Base-by-base conservation (phyloP, 2,797 vertebrate genomes). In the Hybognathus amarus region DNA sequence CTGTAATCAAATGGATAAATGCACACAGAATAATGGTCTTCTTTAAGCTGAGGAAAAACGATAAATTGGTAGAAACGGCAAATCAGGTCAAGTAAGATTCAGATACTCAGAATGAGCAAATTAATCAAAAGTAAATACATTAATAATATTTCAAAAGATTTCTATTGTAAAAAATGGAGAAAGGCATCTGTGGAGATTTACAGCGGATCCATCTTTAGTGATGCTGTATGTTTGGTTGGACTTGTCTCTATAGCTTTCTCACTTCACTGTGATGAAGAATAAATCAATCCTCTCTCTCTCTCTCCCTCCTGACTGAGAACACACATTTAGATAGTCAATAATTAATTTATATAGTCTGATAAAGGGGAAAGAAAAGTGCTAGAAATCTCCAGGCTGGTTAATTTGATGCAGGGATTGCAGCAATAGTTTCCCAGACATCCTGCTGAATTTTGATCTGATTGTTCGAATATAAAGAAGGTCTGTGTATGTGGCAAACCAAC, bases 271-370 rank as follows among this genome's bases (percentile, higher is more conserved):
- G 78, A 77, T 80, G 59, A 66, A 66, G 73, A 66, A 47, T 79
- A 61, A 63, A 80, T 70, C 54, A 54, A 63, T 74, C 82, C 82
- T 70, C 7, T 59, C 42, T 42, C 9, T 38, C 38, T 38, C 38
- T 66, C 64, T 50, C n/a, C 69, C 33, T 22, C 24, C 24, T 73
- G 52, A 50, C 75, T 82, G 73, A 82, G 42, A 73, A 79, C 69
- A 68, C 56, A 66, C 63, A 56, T 42, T 85, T 84, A 78, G 50
- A 47, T 68, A 79, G 75, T 36, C 59, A 66, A 79, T 82, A 64
- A 78, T 73, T 87, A 63, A 80, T 87, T 87, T 77, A 74, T 87
- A 68, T 56, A 70, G 77, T 33, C 52, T 33, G 66, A 66, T 54
- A 45, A 66, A 69, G 38, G 22, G 11, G 20, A 70, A 66, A 24